Conservation (phyloP, 2,113 vertebrate genomes). For the Turnix velox region DNA sequence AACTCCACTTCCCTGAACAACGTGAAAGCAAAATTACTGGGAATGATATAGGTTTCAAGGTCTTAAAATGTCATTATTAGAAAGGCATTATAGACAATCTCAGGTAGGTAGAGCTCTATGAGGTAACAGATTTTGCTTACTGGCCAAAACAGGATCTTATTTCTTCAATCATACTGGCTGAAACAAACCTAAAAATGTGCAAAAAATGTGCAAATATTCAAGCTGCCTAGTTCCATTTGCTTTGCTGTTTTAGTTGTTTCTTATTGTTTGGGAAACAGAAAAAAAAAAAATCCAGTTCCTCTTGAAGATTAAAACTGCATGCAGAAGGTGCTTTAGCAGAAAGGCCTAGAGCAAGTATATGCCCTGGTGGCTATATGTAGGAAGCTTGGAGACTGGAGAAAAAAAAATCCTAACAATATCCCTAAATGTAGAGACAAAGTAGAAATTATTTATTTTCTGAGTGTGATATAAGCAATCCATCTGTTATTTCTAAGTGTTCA, state of each 20-base stretch:
- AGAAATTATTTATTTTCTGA: constrained; percentile 1
- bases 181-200: not conserved
- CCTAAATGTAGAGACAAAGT: not conserved
- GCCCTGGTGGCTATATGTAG: not conserved
- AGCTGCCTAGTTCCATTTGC: not conserved
- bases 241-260: not conserved
- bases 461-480: not conserved
- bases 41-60: not conserved
- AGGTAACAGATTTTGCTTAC: not conserved
- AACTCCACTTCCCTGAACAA: not conserved
- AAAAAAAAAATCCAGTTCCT: not conserved
- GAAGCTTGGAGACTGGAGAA: not conserved
- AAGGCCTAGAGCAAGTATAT: not conserved
- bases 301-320: not conserved
- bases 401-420: not conserved
- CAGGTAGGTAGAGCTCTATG: not conserved
- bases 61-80: not conserved
- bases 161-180: not conserved
- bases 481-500: constrained; percentile 13
- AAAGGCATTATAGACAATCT: not conserved
- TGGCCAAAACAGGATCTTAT: not conserved
- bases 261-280: not conserved
- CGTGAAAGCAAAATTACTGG: not conserved
- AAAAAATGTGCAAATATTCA: not conserved
- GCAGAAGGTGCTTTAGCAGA: not conserved